Base-by-base conservation (phyloP, 2,797 vertebrate genomes). In the Paedocypris micromegethes region DNA sequence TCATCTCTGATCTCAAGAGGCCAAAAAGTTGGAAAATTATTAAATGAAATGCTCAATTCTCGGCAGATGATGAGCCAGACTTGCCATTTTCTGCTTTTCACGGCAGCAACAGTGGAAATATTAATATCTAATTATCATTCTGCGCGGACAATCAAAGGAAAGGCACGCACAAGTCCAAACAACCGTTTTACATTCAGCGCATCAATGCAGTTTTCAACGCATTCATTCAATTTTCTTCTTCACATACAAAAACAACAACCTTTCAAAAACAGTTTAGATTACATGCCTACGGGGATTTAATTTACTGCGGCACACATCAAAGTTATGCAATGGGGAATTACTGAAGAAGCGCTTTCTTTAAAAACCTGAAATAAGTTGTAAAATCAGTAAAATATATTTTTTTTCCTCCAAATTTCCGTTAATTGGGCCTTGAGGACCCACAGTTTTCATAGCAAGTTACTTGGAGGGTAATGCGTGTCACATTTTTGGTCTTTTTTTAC, bases 201-300 rank as follows among this genome's bases (percentile, higher is more conserved):
- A 8, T 58, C 62, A 49, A 45, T 53, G 58, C 72, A 57, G 23
- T 67, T 64, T 69, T 23, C 61, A 60, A 66, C 66, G 48, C 58
- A 57, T 69, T 72, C 55, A 40, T 69, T 77, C 64, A 43, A 9
- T 65, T 61, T 47, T 52, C 37, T 6, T 45, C 43, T 64, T 72
- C 50, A 48, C 44, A 48, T 59, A 72, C 54, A 48, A 72, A 75
- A 75, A 79, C 59, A 72, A 79, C 72, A 70, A 53, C 60, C 57
- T 61, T 51, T 49, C 37, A 56, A 52, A 58, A 64, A 61, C 5
- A 5, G 64, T 73, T 66, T 49, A 66, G 55, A 78, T 75, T 70
- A 64, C 60, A 56, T 9, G 67, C 69, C 61, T 5, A 43, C 52
- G 45, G 59, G 44, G 43, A 59, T 70, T 59, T 54, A 41, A 77